Conservation (phyloP, 2,113 vertebrate genomes). For the Heloderma charlesbogerti region DNA sequence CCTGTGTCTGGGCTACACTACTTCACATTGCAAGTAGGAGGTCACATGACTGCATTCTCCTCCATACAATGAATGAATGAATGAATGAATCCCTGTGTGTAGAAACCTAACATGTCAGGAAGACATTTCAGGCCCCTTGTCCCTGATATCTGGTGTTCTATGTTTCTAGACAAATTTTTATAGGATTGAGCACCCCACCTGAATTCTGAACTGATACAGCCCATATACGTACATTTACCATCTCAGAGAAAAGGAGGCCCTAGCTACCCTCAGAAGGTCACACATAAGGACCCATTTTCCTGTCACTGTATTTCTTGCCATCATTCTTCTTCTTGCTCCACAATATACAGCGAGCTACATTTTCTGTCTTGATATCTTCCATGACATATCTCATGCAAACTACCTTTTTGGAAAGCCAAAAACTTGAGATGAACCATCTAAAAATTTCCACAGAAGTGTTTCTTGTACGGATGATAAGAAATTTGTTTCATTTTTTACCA, state of each 20-base stretch:
- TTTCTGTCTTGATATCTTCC: not conserved
- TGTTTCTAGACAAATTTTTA: not conserved
- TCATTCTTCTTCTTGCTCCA: not conserved
- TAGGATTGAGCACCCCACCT: not conserved
- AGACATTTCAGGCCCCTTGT: too few species aligned
- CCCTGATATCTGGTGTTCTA: not conserved
- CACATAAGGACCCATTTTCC: not conserved
- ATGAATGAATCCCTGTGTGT: not conserved
- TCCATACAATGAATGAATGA: not conserved
- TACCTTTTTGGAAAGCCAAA: not conserved
- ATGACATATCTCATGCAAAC: not conserved
- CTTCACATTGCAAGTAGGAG: not conserved
- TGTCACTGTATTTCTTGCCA: not conserved
- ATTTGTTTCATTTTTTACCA: too few species aligned
- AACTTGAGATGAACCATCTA: not conserved
- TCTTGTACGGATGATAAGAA: too few species aligned
- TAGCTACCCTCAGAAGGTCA: not conserved
- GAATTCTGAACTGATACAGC: not conserved
- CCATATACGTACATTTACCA: not conserved
- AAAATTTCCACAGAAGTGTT: not conserved
- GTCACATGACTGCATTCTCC: not conserved
- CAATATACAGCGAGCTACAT: not conserved
- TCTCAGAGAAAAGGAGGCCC: not conserved
- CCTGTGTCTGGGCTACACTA: not conserved
- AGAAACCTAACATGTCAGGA: not conserved